Base-by-base conservation (phyloP, 2,113 vertebrate genomes). In the Leptocoma aspasia region DNA sequence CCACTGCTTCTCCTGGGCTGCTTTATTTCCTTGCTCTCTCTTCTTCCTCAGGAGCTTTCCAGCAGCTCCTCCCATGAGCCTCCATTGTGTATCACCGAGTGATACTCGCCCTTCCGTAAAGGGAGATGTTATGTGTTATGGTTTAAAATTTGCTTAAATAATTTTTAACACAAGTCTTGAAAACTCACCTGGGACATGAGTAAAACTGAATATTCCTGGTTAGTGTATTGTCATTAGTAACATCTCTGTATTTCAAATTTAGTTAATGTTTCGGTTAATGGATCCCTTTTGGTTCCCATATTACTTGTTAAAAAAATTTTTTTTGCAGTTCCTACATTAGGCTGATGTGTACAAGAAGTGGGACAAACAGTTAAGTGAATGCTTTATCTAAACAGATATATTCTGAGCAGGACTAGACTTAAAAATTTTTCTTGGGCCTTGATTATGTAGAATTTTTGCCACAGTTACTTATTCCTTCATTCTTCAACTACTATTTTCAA, bases 11-110 rank as follows among this genome's bases (percentile, higher is more conserved):
- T 26, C 71, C 24, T n/a, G 80, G 39, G 3, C 33, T 45, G 28
- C 4, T 21, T 14, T 3, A 6, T 22, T 39, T 53, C 5, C 37
- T 44, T 68, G 7, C 56, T 66, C n/a, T 39, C 59, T 86, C 9
- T 44, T 64, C 60, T 78, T n/a, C 28, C 13, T 68, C 53, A 19
- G 28, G 30, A 68, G 81, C 64, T 92, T 82, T 69, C 73, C 65
- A 81, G 79, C 64, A 64, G 7, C 56, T 71, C 16, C 76, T 90
- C 31, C 83, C 69, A 2, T 23, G 15, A 86, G 35, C 28, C 59
- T 16, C 33, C 71, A 2, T 11, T 60, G 53, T 0, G 0, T 18
- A 47, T 69, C 50, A 24, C 41, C 10, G 26, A 27, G 8, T 9
- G 69, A 21, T 53, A 82, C 75, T 45, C 2, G 0, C 71, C 52